Evolutionary conservation across 2,113 vertebrate genomes (phyloP).

Genomic region (Ramphastos sulfuratus): DNA sequence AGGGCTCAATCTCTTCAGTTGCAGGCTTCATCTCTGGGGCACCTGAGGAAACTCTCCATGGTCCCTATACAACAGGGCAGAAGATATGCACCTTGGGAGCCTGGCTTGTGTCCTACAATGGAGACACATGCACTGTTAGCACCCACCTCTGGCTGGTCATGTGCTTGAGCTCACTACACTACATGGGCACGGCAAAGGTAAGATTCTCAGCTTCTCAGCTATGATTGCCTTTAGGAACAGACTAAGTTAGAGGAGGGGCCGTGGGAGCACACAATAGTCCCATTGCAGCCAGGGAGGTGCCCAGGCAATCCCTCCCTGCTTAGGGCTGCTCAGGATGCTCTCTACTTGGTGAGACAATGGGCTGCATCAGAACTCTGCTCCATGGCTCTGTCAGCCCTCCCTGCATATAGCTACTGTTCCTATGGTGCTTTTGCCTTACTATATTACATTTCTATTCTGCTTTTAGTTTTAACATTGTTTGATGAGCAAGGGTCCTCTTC

Average conservation of each 20-base stretch:
- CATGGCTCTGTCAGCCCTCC: background rate
- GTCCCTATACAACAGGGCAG: background rate
- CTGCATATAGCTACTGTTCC: background rate
- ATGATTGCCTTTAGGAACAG: background rate
- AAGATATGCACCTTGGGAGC: background rate
- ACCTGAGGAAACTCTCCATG: background rate
- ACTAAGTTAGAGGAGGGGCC: background rate
- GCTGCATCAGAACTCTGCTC: background rate
- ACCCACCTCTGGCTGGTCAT: accelerated
- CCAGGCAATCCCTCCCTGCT: background rate
- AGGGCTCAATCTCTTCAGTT: accelerated
- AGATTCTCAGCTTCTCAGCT: background rate
- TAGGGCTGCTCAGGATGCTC: background rate
- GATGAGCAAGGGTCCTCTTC: background rate
- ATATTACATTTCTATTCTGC: background rate
- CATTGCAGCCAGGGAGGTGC: background rate
- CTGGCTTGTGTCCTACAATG: background rate
- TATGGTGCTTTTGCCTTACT: background rate
- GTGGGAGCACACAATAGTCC: background rate
- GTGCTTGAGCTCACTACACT: accelerated
- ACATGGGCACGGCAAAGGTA: background rate
- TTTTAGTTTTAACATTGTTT: background rate
- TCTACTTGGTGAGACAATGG: background rate
- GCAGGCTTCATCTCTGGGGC: background rate
- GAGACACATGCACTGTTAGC: background rate